Evolutionary conservation across 2,113 vertebrate species (phyloP).

Genomic region (Poicephalus gulielmi): DNA sequence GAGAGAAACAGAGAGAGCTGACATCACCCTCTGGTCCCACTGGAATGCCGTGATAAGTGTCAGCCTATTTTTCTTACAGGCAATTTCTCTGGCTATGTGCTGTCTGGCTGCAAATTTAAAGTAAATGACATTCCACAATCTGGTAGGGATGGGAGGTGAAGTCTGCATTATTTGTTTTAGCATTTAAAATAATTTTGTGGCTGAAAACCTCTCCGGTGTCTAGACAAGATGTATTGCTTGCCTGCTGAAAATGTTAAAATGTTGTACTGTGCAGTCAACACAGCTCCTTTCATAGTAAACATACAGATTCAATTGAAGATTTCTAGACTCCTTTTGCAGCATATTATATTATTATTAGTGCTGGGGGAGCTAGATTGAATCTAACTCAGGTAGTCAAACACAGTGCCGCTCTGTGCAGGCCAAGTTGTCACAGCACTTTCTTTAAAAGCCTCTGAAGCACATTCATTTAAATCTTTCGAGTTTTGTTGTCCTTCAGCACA

Average conservation of each 20-base stretch:
- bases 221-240: constrained; percentile 67
- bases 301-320: constrained; percentile 39
- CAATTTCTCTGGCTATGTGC: constrained; percentile 55
- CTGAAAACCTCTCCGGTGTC: constrained; percentile 64
- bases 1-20: constrained; percentile 46
- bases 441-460: not conserved
- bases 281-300: constrained; percentile 30
- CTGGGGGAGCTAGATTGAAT: not conserved
- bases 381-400: not conserved
- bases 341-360: not conserved
- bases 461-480: not conserved
- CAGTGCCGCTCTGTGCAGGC: not conserved
- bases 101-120: constrained; percentile 67
- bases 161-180: constrained; percentile 44
- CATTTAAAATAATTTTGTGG: constrained; percentile 57
- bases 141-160: constrained; percentile 6
- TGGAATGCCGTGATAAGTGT: constrained; percentile 25
- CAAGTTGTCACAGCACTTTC: not conserved
- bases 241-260: constrained; percentile 66
- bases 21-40: constrained; percentile 50
- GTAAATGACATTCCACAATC: constrained; percentile 62
- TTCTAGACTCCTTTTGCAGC: not conserved
- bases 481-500: not conserved
- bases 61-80: constrained; percentile 54
- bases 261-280: not conserved